Base-by-base conservation (phyloP, 2,113 vertebrate species). In the Microtus montanus region DNA sequence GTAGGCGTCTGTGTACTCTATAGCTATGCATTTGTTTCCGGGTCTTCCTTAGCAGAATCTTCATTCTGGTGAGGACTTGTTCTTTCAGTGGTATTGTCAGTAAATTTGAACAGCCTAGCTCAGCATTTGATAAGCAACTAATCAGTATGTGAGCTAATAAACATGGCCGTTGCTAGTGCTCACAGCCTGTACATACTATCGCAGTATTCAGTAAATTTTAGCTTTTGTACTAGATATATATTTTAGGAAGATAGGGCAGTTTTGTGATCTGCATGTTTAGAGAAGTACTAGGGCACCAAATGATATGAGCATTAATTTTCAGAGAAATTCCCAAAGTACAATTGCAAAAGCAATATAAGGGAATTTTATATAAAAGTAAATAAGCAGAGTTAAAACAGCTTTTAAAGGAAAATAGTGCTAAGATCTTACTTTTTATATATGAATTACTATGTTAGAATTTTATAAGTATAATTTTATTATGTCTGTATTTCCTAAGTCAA, bases 391-490 rank as follows among this genome's bases (percentile, higher is more conserved):
- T 24, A 64, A 41, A 95, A 19, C 11, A 93, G 86, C n/a, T 91
- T 89, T 88, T 96, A 93, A 80, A 44, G 28, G 30, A 89, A 94
- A 95, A 94, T 74, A 7, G 3, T 47, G 2, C 4, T 13, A 82
- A 83, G 87, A 1, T 89, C 38, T 84, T 89, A 87, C 74, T 93
- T 79, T 68, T 92, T 87, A 74, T 38, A 1, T 79, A 20, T 2
- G 47, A 90, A 94, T 89, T 24, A 74, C 86, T 24, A 61, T 15
- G 52, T 96, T 61, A 85, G 44, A 33, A 89, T 91, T 92, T 92
- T 93, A 85, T 74, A 95, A 5, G 15, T 74, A 64, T 26, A 9
- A 87, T 77, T 85, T 93, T 88, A 78, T 74, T 97, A n/a, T 79
- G 90, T 94, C 68, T 82, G 47, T 91, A 85, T 73, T 73, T 66